A percentile compares a stretch with the other conserved stretches of the same genome.
phyloP scores from a whole-genome alignment of 92 coral and sea anemone genomes.

The Parazoanthus atlanticus region DNA sequence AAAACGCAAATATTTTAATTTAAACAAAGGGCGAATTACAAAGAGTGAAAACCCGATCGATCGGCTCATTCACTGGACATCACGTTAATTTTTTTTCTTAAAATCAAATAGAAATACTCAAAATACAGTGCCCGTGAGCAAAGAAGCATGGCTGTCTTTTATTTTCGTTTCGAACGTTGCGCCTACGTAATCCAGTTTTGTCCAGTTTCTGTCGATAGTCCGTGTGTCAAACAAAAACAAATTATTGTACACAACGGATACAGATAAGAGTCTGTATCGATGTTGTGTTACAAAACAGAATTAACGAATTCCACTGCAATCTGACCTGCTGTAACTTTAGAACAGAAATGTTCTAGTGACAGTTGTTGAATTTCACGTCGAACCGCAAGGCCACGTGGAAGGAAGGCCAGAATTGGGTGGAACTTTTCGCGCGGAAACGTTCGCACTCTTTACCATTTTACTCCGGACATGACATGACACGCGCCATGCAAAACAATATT shows the following conservation, averaged over 20 bases:
- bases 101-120: no score
- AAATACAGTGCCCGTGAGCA: no score
- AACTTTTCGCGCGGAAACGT: not conserved
- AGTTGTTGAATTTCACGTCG: not conserved
- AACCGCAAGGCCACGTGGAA: not conserved
- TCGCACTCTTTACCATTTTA: no score
- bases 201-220: not conserved
- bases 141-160: no score
- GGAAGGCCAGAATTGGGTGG: not conserved
- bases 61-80: no score
- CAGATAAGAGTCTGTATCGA: not conserved
- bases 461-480: not conserved
- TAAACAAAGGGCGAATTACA: no score
- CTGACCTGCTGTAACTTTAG: not conserved
- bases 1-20: no score
- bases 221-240: not conserved
- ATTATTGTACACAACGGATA: not conserved
- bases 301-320: not conserved
- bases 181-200: not conserved
- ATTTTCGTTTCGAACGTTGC: no score
- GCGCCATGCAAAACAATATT: not conserved
- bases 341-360: not conserved
- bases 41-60: no score
- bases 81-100: no score
- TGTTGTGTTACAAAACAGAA: not conserved